A percentile compares a stretch with the other conserved stretches of the same genome.
phyloP scores from a whole-genome alignment of 1,140 invertebrate species.

The Eueides isabella region DNA sequence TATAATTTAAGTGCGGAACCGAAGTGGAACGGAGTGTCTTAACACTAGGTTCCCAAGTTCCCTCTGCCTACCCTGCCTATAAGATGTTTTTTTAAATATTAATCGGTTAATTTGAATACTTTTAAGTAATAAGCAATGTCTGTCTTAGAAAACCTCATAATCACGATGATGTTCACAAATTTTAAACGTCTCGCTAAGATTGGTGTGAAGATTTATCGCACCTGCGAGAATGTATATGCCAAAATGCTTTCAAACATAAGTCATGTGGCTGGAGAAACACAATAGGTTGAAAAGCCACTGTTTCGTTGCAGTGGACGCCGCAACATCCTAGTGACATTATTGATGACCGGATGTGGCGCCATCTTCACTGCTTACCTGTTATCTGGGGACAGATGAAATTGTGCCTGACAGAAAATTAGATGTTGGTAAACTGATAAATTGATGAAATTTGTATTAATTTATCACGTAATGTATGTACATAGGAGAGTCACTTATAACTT shows the following conservation, averaged over 20 bases:
- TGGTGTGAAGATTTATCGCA: not conserved
- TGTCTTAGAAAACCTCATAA: not conserved
- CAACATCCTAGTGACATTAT: slow-evolving; percentile 39
- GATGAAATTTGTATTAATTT: not conserved
- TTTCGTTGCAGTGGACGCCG: slow-evolving; percentile 24
- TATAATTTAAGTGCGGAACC: no score
- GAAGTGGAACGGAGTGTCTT: no score
- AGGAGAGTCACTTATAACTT: no score
- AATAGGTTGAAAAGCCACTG: slow-evolving; percentile 34
- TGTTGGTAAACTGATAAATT: not conserved
- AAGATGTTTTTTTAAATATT: not conserved
- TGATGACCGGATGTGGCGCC: slow-evolving; percentile 50
- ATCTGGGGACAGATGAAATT: not conserved
- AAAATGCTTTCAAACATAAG: slow-evolving; percentile 12
- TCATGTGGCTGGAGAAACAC: slow-evolving; percentile 22
- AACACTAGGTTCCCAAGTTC: no score
- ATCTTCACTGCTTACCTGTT: slow-evolving; percentile 31
- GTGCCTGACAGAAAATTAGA: not conserved
- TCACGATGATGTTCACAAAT: not conserved
- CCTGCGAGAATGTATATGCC: not conserved
- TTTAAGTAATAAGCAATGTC: not conserved
- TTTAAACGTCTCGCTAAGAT: not conserved
- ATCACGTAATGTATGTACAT: not conserved
- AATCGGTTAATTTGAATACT: no score
- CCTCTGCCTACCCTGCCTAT: no score